Evolutionary conservation across 2,113 vertebrate genomes (phyloP), one percentile per base, ranked within the genome.

Genomic region (Prunella himalayana): DNA sequence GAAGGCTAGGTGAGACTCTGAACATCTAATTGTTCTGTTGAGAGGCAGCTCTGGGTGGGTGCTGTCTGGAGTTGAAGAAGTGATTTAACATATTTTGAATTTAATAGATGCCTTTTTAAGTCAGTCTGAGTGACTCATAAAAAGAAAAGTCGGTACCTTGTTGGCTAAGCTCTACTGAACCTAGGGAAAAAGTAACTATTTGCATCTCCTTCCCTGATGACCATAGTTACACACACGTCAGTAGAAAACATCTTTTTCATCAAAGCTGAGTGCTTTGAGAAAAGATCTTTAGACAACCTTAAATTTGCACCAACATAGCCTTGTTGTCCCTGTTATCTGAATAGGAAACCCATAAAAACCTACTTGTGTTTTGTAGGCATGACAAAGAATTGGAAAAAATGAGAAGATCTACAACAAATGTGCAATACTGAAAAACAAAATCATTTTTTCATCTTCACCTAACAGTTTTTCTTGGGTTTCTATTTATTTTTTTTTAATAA

Each of bases 391-490:
- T 60, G 53, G 11, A 47, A 83, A 64, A 61, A 37, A 21, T 27
- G 9, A 15, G 8, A 44, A 61, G 19, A 17, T 0, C 0, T 39
- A 3, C 10, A 86, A 6, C 6, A 3, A 31, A 15, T 35, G 4
- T 83, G 44, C 30, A 50, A 6, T 54, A 35, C 19, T 54, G 25
- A 76, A 45, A 76, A 76, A 45, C 13, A 50, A 11, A 22, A 31
- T 16, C 0, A 7, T 11, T n/a, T 56, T 63, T 64, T 25, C 2
- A 3, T 31, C 41, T 54, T 72, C 14, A 30, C 15, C n/a, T 53
- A 28, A 15, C 11, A 2, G 31, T 39, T 50, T 41, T 45, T 23
- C 17, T 41, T 61, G 17, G 4, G 2, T 9, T 54, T 41, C 51
- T 57, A 2, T 24, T 83, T 37, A 37, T 37, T 35, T 7, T 31